Percentiles rank a stretch among this genome's conserved stretches.
Evolutionary conservation across 2,113 vertebrate genomes (phyloP).

Genomic region (Hipposideros armiger): DNA sequence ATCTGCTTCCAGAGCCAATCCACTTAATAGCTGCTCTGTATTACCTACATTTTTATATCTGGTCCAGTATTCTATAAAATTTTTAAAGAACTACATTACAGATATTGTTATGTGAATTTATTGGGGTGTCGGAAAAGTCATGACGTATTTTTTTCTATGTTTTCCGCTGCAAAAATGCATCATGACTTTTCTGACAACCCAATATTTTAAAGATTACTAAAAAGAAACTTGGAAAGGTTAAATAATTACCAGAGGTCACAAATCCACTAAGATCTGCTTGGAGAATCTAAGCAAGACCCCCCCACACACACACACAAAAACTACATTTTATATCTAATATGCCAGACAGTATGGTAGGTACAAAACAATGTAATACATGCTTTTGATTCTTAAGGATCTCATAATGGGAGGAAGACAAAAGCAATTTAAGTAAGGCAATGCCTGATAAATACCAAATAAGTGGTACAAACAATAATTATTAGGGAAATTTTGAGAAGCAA

Average conservation of each 20-base stretch:
- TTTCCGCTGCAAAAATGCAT: too few species aligned
- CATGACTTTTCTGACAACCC: too few species aligned
- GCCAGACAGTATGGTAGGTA: background rate
- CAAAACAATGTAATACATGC: background rate
- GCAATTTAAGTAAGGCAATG: background rate
- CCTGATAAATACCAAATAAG: background rate
- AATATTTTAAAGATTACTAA: constrained; percentile 16
- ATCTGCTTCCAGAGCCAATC: background rate
- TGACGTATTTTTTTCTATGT: too few species aligned
- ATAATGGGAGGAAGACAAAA: background rate
- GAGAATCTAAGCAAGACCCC: constrained; percentile 15
- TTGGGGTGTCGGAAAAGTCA: too few species aligned
- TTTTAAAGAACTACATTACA: background rate
- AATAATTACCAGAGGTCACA: constrained; percentile 12
- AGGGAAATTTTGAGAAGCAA: constrained; percentile 26
- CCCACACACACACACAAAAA: background rate
- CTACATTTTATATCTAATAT: constrained; percentile 7
- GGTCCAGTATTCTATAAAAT: background rate
- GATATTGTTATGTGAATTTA: background rate
- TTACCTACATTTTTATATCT: constrained; percentile 3
- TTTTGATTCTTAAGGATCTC: constrained; percentile 27
- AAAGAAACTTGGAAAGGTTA: constrained; percentile 21
- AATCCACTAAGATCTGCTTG: background rate
- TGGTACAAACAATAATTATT: background rate
- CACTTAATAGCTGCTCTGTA: background rate